Evolutionary conservation across 2,888 invertebrate species (phyloP), one percentile per base, ranked within the genome.

Genomic region (Malthinus seriepunctatus): DNA sequence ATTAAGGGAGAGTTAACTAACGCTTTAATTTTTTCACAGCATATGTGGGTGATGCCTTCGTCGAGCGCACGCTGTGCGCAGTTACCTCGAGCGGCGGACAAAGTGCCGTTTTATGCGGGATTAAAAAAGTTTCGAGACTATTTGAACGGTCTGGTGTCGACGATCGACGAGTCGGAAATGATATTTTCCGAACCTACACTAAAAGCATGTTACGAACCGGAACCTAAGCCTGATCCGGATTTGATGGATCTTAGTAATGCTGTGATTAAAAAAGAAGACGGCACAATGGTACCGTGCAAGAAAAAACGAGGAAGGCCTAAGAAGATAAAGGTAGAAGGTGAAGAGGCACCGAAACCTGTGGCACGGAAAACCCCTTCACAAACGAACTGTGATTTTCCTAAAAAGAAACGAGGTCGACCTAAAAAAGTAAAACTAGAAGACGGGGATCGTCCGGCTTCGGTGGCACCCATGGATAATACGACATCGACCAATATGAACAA

Each of bases 31-130:
- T 66, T 62, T 69, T 51, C 83, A 9, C 84, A 97, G 96, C 91
- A 93, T 78, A 93, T 97, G 85, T 98, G 95, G 93, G 97, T 98
- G 76, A 97, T 97, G 97, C 97, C 97, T 65, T 97, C 97, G 52
- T 97, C 97, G 49, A 96, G 95, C 74, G 97, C 97, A 48, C 87
- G 97, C 51, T 97, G 96, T 82, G 95, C 97, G 35, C 97, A 97
- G 79, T 83, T 97, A 69, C 97, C 97, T n/a, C 86, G 97, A 69
- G 96, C 97, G 12, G 93, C 95, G 0, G 97, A 98, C 82, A 98
- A 98, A 82, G 95, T 98, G 60, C 97, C 97, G 65, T 98, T 96
- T 82, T 98, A 97, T 82, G 88, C 92, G 60, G 96, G 96, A 51
- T 84, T 97, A 44, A 96, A 95, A 79, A 95, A 95, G 81, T 93